Evolutionary conservation across 2,888 invertebrate species (phyloP).

Genomic region (Antheraea yamamai): DNA sequence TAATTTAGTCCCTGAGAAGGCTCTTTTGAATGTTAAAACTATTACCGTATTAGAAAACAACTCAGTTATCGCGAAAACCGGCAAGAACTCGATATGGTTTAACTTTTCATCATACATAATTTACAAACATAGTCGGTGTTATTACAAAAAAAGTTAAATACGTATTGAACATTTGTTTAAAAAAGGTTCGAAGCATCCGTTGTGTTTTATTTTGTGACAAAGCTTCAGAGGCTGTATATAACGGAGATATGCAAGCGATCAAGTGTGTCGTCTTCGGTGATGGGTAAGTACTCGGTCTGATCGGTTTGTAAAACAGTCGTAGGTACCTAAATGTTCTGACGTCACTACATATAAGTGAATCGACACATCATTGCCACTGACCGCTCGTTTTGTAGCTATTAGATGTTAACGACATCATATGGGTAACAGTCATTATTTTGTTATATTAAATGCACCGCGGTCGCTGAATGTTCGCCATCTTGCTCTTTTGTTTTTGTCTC

Average conservation of each 20-base stretch:
- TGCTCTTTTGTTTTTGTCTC: no score
- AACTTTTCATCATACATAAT: no score
- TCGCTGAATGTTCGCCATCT: no score
- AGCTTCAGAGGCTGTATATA: constrained; percentile 44
- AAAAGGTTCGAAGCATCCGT: constrained; percentile 60
- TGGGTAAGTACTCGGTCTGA: constrained; percentile 86
- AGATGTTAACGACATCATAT: neutral
- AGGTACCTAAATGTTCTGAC: constrained; percentile 63
- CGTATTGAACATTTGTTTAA: no score
- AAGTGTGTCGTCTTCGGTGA: constrained; percentile 99
- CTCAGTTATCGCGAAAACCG: no score
- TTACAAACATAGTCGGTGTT: no score
- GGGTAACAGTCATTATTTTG: neutral
- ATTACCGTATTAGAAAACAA: no score
- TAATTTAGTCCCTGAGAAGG: no score
- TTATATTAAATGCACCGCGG: no score
- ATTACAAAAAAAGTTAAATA: no score
- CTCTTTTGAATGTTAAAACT: no score
- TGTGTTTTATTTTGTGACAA: constrained; percentile 66
- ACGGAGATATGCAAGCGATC: constrained; percentile 95
- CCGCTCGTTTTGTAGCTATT: constrained; percentile 3
- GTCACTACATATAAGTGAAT: constrained; percentile 71
- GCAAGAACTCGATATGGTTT: no score
- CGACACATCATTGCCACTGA: constrained; percentile 37
- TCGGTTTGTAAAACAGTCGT: constrained; percentile 46